phyloP scores from a whole-genome alignment of 2,888 invertebrate genomes.

The Parelbella ahira region DNA sequence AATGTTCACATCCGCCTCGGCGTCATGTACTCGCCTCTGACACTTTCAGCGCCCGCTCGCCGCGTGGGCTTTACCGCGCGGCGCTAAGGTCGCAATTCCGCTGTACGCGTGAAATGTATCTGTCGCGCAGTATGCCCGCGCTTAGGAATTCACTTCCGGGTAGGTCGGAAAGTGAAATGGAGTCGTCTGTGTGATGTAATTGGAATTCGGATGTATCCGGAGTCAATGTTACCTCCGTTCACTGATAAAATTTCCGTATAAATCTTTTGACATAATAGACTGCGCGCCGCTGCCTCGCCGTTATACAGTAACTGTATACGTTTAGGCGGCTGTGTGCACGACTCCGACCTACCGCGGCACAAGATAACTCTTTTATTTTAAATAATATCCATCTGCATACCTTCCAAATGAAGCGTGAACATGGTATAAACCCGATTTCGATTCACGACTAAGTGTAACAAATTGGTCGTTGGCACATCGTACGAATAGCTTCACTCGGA shows the following conservation, averaged over 20 bases:
- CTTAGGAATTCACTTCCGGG: slow-evolving; percentile 81
- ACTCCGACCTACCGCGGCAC: slow-evolving; percentile 38
- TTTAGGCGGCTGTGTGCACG: slow-evolving; percentile 54
- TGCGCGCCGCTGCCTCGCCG: slow-evolving; percentile 43
- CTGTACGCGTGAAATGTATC: slow-evolving; percentile 48
- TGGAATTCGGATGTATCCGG: slow-evolving; percentile 80
- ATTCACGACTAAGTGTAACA: slow-evolving; percentile 43
- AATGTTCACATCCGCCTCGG: slow-evolving; percentile 77
- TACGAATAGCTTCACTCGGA: slow-evolving; percentile 24
- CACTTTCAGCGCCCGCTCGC: slow-evolving; percentile 46
- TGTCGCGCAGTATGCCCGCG: slow-evolving; percentile 75
- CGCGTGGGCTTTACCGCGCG: slow-evolving; percentile 44
- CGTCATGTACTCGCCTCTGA: slow-evolving; percentile 64
- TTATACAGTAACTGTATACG: slow-evolving; percentile 34
- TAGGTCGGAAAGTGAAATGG: slow-evolving; percentile 81
- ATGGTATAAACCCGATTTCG: slow-evolving; percentile 41
- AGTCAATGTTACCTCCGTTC: slow-evolving; percentile 75
- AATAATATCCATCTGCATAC: slow-evolving; percentile 33
- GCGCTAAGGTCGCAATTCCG: slow-evolving; percentile 49
- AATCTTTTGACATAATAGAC: slow-evolving; percentile 73
- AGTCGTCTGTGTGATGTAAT: slow-evolving; percentile 80
- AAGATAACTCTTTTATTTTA: slow-evolving; percentile 28
- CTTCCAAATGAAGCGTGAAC: slow-evolving; percentile 32
- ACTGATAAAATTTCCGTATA: slow-evolving; percentile 72
- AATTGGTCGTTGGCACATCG: slow-evolving; percentile 37